These are phyloP conservation scores for Hanleya hanleyi DNA, from an alignment of 2,888 invertebrate genomes.

Conservation along the genomic window DNA sequence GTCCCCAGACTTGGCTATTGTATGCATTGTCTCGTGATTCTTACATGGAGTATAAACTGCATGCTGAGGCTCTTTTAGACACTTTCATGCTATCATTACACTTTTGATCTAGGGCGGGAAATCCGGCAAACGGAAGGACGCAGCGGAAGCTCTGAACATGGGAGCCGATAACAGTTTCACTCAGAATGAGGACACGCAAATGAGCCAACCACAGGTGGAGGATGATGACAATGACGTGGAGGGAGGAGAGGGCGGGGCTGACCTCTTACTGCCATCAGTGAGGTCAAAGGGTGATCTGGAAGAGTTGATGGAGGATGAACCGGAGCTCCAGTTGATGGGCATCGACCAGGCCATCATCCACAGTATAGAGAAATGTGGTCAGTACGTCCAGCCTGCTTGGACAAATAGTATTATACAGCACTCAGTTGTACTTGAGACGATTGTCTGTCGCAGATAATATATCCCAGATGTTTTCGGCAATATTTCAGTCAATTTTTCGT, in stretches of 20 bases:
- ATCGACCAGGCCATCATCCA: constrained; percentile 93
- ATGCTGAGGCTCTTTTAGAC: too few relatives aligned
- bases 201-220: constrained; percentile 61
- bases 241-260: constrained; percentile 32
- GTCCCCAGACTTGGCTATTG: too few relatives aligned
- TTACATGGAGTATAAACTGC: too few relatives aligned
- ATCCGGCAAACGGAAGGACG: constrained; percentile 41
- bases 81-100: not conserved
- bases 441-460: too few relatives aligned
- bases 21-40: too few relatives aligned
- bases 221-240: constrained; percentile 72
- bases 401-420: too few relatives aligned
- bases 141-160: constrained; percentile 18
- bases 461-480: too few relatives aligned
- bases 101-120: constrained; percentile 27
- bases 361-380: constrained; percentile 91
- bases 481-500: too few relatives aligned
- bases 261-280: constrained; percentile 33
- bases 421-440: too few relatives aligned
- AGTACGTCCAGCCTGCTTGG: too few relatives aligned
- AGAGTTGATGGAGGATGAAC: constrained; percentile 76
- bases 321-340: constrained; percentile 80
- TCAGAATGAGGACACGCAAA: constrained; percentile 65
- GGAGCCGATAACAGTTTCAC: constrained; percentile 14
- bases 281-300: constrained; percentile 40